phyloP scores from a whole-genome alignment of 2,113 vertebrate species.

The Pangasianodon hypophthalmus region DNA sequence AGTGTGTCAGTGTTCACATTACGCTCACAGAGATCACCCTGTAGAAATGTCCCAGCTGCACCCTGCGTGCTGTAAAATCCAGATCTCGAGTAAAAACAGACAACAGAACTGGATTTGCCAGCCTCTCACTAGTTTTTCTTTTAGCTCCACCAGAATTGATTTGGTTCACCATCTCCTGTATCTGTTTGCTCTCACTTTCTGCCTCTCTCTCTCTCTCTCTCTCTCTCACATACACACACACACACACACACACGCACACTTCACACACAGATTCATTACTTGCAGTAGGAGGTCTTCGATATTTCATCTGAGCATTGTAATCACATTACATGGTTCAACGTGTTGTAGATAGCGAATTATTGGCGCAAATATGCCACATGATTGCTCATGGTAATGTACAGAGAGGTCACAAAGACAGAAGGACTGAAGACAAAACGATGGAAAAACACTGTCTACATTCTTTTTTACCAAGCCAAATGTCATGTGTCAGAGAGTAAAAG shows the following conservation, averaged over 20 bases:
- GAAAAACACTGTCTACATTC: constrained; percentile 57
- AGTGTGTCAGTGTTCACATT: background rate
- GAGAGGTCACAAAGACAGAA: constrained; percentile 69
- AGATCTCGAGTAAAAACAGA: constrained; percentile 54
- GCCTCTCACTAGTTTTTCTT: constrained; percentile 72
- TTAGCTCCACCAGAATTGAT: constrained; percentile 69
- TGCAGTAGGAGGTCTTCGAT: constrained; percentile 85
- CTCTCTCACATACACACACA: constrained; percentile 28
- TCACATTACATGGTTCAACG: constrained; percentile 87
- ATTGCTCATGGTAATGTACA: constrained; percentile 88
- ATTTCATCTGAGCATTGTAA: constrained; percentile 90
- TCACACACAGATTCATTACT: constrained; percentile 69
- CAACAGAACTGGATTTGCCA: constrained; percentile 65
- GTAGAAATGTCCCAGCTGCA: constrained; percentile 75
- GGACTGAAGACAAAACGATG: constrained; percentile 36
- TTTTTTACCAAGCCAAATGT: constrained; percentile 44
- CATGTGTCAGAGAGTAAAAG: constrained; percentile 8
- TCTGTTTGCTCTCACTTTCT: constrained; percentile 55
- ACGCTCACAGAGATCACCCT: constrained; percentile 40
- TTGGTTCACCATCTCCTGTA: constrained; percentile 63
- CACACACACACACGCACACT: constrained; percentile 24
- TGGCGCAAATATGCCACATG: constrained; percentile 89
- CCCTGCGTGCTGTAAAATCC: constrained; percentile 53
- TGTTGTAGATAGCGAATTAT: constrained; percentile 92
- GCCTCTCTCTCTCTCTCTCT: constrained; percentile 36